Percentiles rank a stretch among this genome's conserved stretches.
These are phyloP conservation scores for Platerodrilus igneus DNA, from an alignment of 2,888 invertebrate species.

Conservation along the genomic window DNA sequence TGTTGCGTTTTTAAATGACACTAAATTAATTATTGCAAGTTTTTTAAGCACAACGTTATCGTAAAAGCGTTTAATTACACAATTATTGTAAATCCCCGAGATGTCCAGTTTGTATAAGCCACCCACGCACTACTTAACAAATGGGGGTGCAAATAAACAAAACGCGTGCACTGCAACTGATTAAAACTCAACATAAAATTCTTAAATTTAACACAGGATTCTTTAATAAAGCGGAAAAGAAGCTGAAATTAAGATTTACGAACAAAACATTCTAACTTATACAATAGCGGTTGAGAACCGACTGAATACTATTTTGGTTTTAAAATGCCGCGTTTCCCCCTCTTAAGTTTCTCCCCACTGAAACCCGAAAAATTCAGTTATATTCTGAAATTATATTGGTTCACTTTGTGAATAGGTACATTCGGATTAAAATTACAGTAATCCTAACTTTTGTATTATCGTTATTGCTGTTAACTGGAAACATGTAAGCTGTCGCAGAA, in stretches of 20 bases:
- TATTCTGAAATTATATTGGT: conserved; percentile 36
- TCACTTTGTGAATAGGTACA: conserved; percentile 30
- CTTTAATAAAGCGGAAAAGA: conserved; percentile 11
- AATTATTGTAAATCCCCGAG: too few species aligned
- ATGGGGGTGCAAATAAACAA: too few species aligned
- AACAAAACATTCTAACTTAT: conserved; percentile 16
- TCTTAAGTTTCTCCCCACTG: conserved; percentile 26
- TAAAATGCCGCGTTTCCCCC: conserved; percentile 24
- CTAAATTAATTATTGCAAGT: too few species aligned
- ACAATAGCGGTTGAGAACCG: conserved; percentile 28
- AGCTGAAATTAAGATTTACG: conserved; percentile 13
- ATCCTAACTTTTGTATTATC: conserved; percentile 10
- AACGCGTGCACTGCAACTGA: too few species aligned
- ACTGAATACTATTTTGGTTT: conserved; percentile 26
- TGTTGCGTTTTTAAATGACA: too few species aligned
- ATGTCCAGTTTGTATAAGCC: too few species aligned
- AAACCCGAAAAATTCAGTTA: conserved; percentile 32
- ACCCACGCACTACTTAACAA: too few species aligned
- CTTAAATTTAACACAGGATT: conserved; percentile 6
- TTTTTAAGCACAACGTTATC: too few species aligned
- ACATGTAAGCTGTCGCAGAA: conserved; percentile 7
- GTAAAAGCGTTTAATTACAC: too few species aligned
- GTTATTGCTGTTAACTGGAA: conserved; percentile 11
- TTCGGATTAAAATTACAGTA: conserved; percentile 22
- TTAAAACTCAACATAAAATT: too few species aligned